Percentiles rank a stretch among this genome's conserved stretches.
Conservation (phyloP, 2,888 invertebrate genomes). For the Biston betularia region DNA sequence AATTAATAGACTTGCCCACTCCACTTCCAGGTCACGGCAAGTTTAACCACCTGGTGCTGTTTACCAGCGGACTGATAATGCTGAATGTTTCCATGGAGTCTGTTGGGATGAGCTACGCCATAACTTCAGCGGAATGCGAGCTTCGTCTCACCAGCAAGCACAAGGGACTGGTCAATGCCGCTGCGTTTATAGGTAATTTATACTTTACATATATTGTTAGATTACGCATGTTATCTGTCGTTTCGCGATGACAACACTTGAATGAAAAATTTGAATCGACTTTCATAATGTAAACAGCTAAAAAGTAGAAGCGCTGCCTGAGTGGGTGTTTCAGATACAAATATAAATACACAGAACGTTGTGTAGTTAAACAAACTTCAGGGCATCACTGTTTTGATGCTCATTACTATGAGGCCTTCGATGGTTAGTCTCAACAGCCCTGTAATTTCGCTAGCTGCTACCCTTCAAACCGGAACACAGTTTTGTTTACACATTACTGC, state of each 20-base stretch:
- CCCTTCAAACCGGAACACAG: too few relatives aligned
- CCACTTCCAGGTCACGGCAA: conserved; percentile 83
- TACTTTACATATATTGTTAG: neutral
- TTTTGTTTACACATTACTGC: too few relatives aligned
- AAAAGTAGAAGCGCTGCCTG: neutral
- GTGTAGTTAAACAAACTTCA: too few relatives aligned
- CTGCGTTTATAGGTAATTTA: conserved; percentile 89
- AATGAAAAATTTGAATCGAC: too few relatives aligned
- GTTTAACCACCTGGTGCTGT: conserved; percentile 86
- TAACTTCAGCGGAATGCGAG: conserved; percentile 89
- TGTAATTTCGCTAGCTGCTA: too few relatives aligned
- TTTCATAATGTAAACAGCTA: too few relatives aligned
- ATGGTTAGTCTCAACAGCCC: too few relatives aligned
- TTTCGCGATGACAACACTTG: too few relatives aligned
- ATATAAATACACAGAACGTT: too few relatives aligned
- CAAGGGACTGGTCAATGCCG: conserved; percentile 88
- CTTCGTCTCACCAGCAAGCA: conserved; percentile 84
- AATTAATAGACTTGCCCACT: neutral
- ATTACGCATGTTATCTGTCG: neutral
- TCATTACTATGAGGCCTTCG: too few relatives aligned
- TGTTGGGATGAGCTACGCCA: conserved; percentile 88
- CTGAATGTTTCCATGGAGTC: conserved; percentile 90
- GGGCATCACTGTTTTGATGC: too few relatives aligned
- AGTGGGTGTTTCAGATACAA: too few relatives aligned
- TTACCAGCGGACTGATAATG: conserved; percentile 88